Conservation (phyloP, 2,113 vertebrate species). For the Cichladusa arquata region DNA sequence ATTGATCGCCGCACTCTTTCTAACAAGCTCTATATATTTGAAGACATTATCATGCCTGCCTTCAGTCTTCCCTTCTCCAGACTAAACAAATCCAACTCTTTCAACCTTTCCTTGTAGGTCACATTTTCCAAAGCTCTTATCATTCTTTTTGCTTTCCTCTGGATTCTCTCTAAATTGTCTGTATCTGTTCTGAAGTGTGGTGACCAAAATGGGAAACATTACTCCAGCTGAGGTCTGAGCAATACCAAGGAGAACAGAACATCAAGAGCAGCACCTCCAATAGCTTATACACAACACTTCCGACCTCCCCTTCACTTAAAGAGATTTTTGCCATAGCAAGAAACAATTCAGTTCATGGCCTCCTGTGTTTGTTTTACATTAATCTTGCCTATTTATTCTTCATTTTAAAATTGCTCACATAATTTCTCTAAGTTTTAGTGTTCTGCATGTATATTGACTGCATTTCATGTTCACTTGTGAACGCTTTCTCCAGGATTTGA, state of each 20-base stretch:
- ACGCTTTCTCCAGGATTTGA: not conserved
- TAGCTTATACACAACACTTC: not conserved
- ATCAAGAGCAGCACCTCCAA: not conserved
- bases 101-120: slow-evolving; percentile 53
- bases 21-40: slow-evolving; percentile 43
- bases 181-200: slow-evolving; percentile 5
- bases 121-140: slow-evolving; percentile 46
- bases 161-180: slow-evolving; percentile 15
- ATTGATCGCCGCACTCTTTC: not conserved
- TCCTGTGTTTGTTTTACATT: not conserved
- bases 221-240: not conserved
- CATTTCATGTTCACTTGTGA: not conserved
- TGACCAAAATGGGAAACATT: not conserved
- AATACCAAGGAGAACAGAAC: not conserved
- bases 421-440: not conserved
- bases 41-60: slow-evolving; percentile 46
- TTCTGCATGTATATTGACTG: not conserved
- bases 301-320: not conserved
- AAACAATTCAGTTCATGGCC: not conserved
- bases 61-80: slow-evolving; percentile 39
- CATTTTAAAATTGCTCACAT: not conserved
- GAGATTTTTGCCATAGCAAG: not conserved
- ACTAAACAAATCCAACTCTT: slow-evolving; percentile 62
- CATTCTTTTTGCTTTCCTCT: slow-evolving; percentile 4
- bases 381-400: not conserved